Evolutionary conservation across 2,113 vertebrate genomes (phyloP).

Genomic region (Clinocottus analis): DNA sequence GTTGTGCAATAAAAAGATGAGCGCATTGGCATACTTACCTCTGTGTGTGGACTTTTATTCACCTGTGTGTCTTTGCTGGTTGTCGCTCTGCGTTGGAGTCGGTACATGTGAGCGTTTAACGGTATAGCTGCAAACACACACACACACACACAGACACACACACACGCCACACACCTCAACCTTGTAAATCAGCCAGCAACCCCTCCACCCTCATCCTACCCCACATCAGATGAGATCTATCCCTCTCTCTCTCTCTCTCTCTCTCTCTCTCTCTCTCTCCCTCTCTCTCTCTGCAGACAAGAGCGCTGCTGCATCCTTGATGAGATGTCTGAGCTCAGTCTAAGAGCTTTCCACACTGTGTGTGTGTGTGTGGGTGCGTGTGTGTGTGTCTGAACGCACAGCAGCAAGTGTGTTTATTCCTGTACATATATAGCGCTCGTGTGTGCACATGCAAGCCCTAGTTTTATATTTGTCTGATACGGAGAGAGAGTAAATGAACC

Average conservation of each 20-base stretch:
- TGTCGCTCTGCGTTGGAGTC: neutral
- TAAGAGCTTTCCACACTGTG: slow-evolving; percentile 59
- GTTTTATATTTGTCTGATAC: slow-evolving; percentile 59
- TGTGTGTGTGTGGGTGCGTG: slow-evolving; percentile 32
- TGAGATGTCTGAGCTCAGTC: slow-evolving; percentile 82
- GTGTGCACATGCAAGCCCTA: slow-evolving; percentile 46
- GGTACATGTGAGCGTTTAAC: slow-evolving; percentile 34
- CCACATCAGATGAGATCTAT: slow-evolving; percentile 65
- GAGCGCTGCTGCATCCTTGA: slow-evolving; percentile 83
- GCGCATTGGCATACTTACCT: slow-evolving; percentile 86
- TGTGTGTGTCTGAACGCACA: slow-evolving; percentile 30
- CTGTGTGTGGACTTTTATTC: slow-evolving; percentile 68
- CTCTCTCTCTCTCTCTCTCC: slow-evolving; percentile 59
- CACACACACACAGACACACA: slow-evolving; percentile 38
- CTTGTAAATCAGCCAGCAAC: slow-evolving; percentile 57
- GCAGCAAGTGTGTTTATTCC: slow-evolving; percentile 54
- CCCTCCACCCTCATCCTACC: slow-evolving; percentile 49
- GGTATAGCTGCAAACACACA: slow-evolving; percentile 34
- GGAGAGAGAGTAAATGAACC: slow-evolving; percentile 64
- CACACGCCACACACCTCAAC: slow-evolving; percentile 48
- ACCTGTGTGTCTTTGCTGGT: slow-evolving; percentile 14
- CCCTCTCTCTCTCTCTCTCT: slow-evolving; percentile 62
- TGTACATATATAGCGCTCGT: slow-evolving; percentile 33
- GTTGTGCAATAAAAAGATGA: slow-evolving; percentile 93
- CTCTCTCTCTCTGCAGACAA: slow-evolving; percentile 75